These are phyloP conservation scores for Spilosoma lubricipeda DNA, from an alignment of 2,888 invertebrate genomes.

Conservation along the genomic window DNA sequence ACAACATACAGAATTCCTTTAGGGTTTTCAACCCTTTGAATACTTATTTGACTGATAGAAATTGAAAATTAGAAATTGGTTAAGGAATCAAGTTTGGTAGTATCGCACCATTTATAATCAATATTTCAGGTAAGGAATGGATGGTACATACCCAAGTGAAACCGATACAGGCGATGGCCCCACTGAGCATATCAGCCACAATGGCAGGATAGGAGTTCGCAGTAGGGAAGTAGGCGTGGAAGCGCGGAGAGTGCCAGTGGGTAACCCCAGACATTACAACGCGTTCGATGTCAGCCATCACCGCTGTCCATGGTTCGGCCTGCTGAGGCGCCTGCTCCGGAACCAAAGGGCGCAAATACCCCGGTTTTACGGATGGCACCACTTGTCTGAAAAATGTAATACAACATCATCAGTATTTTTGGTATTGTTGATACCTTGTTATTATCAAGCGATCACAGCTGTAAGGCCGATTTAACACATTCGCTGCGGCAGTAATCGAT, in stretches of 20 bases:
- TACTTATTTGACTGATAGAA: too few relatives aligned
- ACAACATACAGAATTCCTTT: too few relatives aligned
- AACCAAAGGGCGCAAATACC: conserved; percentile 95
- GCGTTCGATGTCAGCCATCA: conserved; percentile 96
- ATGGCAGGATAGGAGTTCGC: conserved; percentile 97
- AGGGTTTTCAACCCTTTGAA: too few relatives aligned
- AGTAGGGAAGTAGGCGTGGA: conserved; percentile 98
- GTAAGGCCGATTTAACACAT: background rate
- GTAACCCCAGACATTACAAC: conserved; percentile 99
- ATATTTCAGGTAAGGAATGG: background rate
- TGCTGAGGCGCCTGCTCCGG: conserved; percentile 94
- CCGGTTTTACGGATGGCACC: conserved; percentile 96
- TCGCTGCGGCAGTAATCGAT: too few relatives aligned
- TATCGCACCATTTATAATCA: background rate
- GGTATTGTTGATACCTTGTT: background rate
- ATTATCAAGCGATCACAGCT: background rate
- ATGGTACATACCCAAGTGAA: conserved; percentile 94
- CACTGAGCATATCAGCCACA: conserved; percentile 97
- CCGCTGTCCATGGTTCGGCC: conserved; percentile 95
- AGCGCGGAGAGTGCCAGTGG: conserved; percentile 98
- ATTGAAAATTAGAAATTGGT: too few relatives aligned
- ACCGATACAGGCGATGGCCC: conserved; percentile 97
- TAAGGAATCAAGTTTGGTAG: background rate
- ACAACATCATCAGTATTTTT: background rate
- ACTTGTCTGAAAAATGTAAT: conserved; percentile 89